Evolutionary conservation across 2,888 invertebrate species (phyloP).

Genomic region (Campoletis raptor): DNA sequence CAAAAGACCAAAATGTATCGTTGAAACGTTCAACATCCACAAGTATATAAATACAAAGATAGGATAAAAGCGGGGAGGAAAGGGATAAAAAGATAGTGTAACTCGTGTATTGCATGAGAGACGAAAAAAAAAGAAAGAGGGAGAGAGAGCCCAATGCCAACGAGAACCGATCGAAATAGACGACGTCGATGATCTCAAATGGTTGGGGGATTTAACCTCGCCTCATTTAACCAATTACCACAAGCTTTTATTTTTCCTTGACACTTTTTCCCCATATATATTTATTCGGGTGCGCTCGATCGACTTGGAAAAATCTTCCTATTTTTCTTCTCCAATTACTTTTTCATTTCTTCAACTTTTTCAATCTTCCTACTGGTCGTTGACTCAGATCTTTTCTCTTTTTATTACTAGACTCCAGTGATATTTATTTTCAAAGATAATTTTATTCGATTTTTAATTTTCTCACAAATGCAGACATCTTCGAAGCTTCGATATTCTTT

Average conservation of each 20-base stretch:
- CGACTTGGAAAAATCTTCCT: neutral
- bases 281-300: conserved; percentile 4
- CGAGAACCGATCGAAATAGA: conserved; percentile 30
- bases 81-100: conserved; percentile 44
- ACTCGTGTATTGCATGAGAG: neutral
- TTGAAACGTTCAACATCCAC: conserved; percentile 36
- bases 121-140: neutral
- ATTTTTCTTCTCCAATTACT: neutral
- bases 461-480: neutral
- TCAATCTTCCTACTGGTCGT: neutral
- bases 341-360: neutral
- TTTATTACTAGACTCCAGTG: neutral
- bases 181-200: conserved; percentile 21
- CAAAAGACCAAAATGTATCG: conserved; percentile 61
- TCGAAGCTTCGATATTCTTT: neutral
- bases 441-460: neutral
- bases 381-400: neutral
- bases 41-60: conserved; percentile 2
- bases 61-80: neutral
- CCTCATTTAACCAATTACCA: conserved; percentile 53
- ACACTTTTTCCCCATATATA: conserved; percentile 3
- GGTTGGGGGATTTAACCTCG: conserved; percentile 12
- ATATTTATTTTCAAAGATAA: neutral
- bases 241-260: conserved; percentile 14
- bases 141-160: conserved; percentile 1